Base-by-base conservation (phyloP, 2,888 invertebrate species). In the Drosophila peninsularis region DNA sequence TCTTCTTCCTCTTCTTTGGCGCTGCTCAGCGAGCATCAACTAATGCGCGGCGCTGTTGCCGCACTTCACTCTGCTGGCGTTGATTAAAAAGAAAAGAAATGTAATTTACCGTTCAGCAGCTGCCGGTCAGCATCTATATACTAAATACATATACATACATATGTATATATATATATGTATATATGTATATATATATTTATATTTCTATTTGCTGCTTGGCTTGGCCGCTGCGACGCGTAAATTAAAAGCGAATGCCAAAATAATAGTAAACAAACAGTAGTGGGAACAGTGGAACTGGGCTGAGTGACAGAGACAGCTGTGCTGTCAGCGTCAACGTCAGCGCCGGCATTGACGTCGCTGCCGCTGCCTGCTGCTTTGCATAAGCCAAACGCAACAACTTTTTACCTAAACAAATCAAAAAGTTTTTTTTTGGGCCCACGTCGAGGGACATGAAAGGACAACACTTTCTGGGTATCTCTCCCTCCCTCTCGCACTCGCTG, bases 191-290 rank as follows among this genome's bases (percentile, higher is more conserved):
- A 30, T 63, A 50, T 67, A 82, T 85, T 77, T 82, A 71, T 68
- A 83, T 73, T 83, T 87, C 70, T 84, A 83, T 87, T 87, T 83
- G 85, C 79, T 78, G 87, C 87, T 87, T 81, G 78, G 78, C 73
- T 82, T 83, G 83, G 58, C 64, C 66, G 53, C 32, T 47, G 66
- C 44, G 67, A 50, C 57, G 70, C 71, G 78, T 72, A 81, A 82
- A 87, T 82, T 71, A 75, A 87, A 87, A 84, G 75, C 87, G 68
- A 54, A 62, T 78, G 62, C 74, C 71, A 47, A 78, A 84, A 76
- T 65, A 75, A 87, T 82, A 76, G 81, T 81, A 82, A 87, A 80
- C 78, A 83, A 77, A 64, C 62, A 56, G 42, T 34, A 54, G 53
- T 47, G 55, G 44, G 58, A 53, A 58, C 36, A 36, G 54, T 37